Percentiles rank a stretch among this genome's conserved stretches.
These are phyloP conservation scores for Ptilodon capucinus DNA, from an alignment of 2,888 invertebrate genomes.

Conservation along the genomic window DNA sequence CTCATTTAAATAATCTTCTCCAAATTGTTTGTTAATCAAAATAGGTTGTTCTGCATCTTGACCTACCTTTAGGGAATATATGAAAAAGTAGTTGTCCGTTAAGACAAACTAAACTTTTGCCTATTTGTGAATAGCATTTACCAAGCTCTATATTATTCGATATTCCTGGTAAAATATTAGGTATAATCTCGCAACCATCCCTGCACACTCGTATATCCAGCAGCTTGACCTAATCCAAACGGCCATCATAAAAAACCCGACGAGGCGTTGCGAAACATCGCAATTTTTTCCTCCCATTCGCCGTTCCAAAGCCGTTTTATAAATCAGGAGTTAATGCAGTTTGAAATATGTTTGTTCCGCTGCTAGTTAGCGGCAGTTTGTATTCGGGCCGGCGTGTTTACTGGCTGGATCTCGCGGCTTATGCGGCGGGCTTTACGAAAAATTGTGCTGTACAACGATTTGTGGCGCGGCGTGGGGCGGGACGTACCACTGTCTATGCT, in stretches of 20 bases:
- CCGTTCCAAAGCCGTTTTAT: slow-evolving; percentile 51
- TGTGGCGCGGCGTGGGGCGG: slow-evolving; percentile 15
- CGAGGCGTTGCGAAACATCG: slow-evolving; percentile 32
- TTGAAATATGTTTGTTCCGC: slow-evolving; percentile 59
- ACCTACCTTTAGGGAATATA: too few species aligned
- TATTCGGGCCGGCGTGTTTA: slow-evolving; percentile 47
- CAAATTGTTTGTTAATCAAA: too few species aligned
- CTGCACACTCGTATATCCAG: background rate
- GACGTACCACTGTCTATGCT: background rate
- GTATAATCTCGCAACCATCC: too few species aligned
- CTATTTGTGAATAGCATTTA: too few species aligned
- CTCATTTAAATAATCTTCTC: too few species aligned
- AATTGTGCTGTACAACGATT: slow-evolving; percentile 37
- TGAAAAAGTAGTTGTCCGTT: too few species aligned
- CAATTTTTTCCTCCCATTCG: slow-evolving; percentile 44
- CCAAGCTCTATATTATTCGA: too few species aligned
- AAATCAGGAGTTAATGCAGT: slow-evolving; percentile 65
- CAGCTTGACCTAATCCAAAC: slow-evolving; percentile 30
- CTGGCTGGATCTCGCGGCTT: slow-evolving; percentile 32
- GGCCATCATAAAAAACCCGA: slow-evolving; percentile 37
- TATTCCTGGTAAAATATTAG: too few species aligned
- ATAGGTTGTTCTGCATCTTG: too few species aligned
- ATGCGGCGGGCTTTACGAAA: slow-evolving; percentile 39
- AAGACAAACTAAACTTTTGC: too few species aligned
- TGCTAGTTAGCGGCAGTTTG: slow-evolving; percentile 63